Percentiles rank a stretch among this genome's conserved stretches.
phyloP scores from a whole-genome alignment of 2,888 invertebrate species.

The Ectemnius cavifrons region DNA sequence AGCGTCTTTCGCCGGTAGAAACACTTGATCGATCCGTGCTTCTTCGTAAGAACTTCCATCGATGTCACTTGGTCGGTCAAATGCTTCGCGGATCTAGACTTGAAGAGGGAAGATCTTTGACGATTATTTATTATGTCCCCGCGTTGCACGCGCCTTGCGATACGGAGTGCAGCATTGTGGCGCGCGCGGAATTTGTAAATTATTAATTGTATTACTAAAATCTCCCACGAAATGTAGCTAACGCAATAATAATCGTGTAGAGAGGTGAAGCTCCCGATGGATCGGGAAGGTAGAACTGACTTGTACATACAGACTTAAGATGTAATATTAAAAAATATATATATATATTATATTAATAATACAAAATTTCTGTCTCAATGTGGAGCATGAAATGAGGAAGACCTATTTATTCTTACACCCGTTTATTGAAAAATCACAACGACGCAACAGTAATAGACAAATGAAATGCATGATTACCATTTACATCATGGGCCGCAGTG shows the following conservation, averaged over 20 bases:
- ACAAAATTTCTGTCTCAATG: constrained; percentile 50
- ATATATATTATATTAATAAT: constrained; percentile 62
- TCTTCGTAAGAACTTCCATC: neutral
- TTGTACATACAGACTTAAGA: constrained; percentile 73
- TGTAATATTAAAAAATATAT: constrained; percentile 66
- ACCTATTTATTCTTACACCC: constrained; percentile 28
- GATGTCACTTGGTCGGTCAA: constrained; percentile 36
- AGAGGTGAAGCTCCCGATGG: constrained; percentile 37
- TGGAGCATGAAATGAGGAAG: neutral
- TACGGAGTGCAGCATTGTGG: constrained; percentile 52
- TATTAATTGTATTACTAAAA: constrained; percentile 65
- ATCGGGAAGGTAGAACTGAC: constrained; percentile 64
- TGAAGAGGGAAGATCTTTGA: constrained; percentile 39
- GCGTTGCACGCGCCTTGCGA: constrained; percentile 55
- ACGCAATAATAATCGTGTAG: constrained; percentile 61
- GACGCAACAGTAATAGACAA: constrained; percentile 65
- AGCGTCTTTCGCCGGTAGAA: neutral
- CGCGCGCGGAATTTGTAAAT: constrained; percentile 75
- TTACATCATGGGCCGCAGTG: constrained; percentile 51
- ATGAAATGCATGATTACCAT: constrained; percentile 61
- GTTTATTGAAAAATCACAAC: constrained; percentile 73
- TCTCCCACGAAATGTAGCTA: constrained; percentile 50
- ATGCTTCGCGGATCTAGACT: constrained; percentile 16
- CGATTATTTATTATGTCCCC: constrained; percentile 67
- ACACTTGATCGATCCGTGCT: too few species aligned